These are phyloP conservation scores for Gibbula magus DNA, from an alignment of 2,888 invertebrate species.

Conservation along the genomic window DNA sequence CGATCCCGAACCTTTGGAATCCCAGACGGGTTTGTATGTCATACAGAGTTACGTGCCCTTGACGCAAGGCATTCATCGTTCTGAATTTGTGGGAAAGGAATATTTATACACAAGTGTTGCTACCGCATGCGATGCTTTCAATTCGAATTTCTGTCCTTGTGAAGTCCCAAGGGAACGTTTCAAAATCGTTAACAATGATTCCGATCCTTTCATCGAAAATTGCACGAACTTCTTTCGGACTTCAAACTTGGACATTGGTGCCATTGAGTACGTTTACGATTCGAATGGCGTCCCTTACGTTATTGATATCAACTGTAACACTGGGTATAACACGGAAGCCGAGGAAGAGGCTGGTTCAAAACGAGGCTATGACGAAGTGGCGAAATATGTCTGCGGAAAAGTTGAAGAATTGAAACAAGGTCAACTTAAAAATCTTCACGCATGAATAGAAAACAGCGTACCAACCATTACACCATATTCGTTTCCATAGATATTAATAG, in stretches of 20 bases:
- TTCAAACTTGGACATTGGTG: slow-evolving; percentile 16
- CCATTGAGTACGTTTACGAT: slow-evolving; percentile 27
- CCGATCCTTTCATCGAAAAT: slow-evolving; percentile 14
- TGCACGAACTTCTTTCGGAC: slow-evolving; percentile 13
- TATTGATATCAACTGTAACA: slow-evolving; percentile 33
- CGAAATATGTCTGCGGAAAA: not conserved
- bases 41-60: slow-evolving; percentile 26
- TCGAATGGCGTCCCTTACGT: not conserved
- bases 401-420: not conserved
- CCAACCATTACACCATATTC: too few species aligned
- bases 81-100: slow-evolving; percentile 25
- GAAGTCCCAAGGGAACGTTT: slow-evolving; percentile 10
- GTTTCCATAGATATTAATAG: too few species aligned
- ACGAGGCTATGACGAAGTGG: slow-evolving; percentile 13
- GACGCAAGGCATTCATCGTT: slow-evolving; percentile 14
- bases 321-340: slow-evolving; percentile 16
- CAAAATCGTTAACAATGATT: slow-evolving; percentile 15
- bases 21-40: slow-evolving; percentile 26
- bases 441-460: too few species aligned
- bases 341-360: slow-evolving; percentile 11
- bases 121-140: not conserved
- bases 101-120: slow-evolving; percentile 27
- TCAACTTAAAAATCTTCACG: too few species aligned
- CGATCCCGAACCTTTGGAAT: slow-evolving; percentile 2
- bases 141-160: slow-evolving; percentile 30